Evolutionary conservation across 2,888 invertebrate genomes (phyloP).

Genomic region (Stenurella melanura): DNA sequence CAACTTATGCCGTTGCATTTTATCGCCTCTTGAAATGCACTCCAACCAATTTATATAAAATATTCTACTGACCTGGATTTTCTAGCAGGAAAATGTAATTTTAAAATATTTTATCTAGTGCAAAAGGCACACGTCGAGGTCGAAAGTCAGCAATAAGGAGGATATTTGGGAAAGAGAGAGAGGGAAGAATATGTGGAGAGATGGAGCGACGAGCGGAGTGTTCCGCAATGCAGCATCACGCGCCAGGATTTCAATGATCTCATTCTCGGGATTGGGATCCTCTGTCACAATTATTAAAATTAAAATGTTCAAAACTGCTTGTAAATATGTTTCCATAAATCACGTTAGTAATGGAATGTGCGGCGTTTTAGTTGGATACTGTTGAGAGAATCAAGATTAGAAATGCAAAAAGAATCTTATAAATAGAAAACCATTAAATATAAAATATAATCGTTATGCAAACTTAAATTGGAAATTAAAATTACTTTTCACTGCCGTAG

Average conservation of each 20-base stretch:
- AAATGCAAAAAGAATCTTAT: too few species aligned
- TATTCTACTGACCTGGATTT: slow-evolving; percentile 12
- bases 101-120: slow-evolving; percentile 19
- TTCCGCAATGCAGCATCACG: slow-evolving; percentile 62
- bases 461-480: too few species aligned
- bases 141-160: slow-evolving; percentile 32
- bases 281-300: slow-evolving; percentile 18
- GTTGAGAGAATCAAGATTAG: too few species aligned
- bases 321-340: not conserved
- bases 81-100: slow-evolving; percentile 2
- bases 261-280: slow-evolving; percentile 46
- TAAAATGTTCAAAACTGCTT: slow-evolving; percentile 8
- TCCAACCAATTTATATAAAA: not conserved
- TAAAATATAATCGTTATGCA: too few species aligned
- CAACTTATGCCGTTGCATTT: not conserved
- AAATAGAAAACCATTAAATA: too few species aligned
- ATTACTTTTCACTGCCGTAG: too few species aligned
- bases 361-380: not conserved
- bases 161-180: slow-evolving; percentile 24
- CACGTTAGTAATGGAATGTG: not conserved
- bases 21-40: not conserved
- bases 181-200: slow-evolving; percentile 28
- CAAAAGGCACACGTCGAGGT: slow-evolving; percentile 17
- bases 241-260: slow-evolving; percentile 54
- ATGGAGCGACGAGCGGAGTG: slow-evolving; percentile 41